Evolutionary conservation across 2,113 vertebrate genomes (phyloP).

Genomic region (Petromus typicus): DNA sequence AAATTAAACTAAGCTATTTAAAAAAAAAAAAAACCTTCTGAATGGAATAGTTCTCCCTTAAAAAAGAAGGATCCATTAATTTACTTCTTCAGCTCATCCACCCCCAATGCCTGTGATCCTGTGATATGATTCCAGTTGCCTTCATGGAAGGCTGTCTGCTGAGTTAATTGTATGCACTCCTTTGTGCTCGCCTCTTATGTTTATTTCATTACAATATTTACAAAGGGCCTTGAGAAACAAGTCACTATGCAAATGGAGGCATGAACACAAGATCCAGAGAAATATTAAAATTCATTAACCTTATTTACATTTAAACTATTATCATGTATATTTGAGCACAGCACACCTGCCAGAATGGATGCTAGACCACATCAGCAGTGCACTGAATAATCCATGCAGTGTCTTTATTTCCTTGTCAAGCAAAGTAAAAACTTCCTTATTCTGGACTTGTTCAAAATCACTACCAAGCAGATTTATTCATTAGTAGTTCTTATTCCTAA

Average conservation of each 20-base stretch:
- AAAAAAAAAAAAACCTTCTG: slow-evolving; percentile 5
- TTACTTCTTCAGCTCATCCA: slow-evolving; percentile 41
- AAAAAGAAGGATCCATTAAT: slow-evolving; percentile 68
- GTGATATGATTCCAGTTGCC: slow-evolving; percentile 65
- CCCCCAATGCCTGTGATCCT: slow-evolving; percentile 47
- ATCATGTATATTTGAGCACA: slow-evolving; percentile 78
- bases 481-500: slow-evolving; percentile 44
- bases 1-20: slow-evolving; percentile 48
- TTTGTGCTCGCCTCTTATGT: slow-evolving; percentile 79
- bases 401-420: slow-evolving; percentile 78
- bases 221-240: slow-evolving; percentile 81
- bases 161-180: slow-evolving; percentile 72
- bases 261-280: slow-evolving; percentile 66
- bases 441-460: slow-evolving; percentile 61
- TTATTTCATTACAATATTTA: slow-evolving; percentile 83
- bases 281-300: slow-evolving; percentile 81
- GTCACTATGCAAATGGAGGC: slow-evolving; percentile 79
- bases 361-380: slow-evolving; percentile 57
- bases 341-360: slow-evolving; percentile 70
- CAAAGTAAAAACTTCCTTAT: slow-evolving; percentile 75
- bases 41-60: slow-evolving; percentile 44
- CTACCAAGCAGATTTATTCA: slow-evolving; percentile 57
- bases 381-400: slow-evolving; percentile 73
- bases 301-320: slow-evolving; percentile 83
- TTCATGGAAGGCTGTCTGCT: slow-evolving; percentile 54